Evolutionary conservation across 2,888 invertebrate species (phyloP), one percentile per base, ranked within the genome.

Genomic region (Amorpha juglandis): DNA sequence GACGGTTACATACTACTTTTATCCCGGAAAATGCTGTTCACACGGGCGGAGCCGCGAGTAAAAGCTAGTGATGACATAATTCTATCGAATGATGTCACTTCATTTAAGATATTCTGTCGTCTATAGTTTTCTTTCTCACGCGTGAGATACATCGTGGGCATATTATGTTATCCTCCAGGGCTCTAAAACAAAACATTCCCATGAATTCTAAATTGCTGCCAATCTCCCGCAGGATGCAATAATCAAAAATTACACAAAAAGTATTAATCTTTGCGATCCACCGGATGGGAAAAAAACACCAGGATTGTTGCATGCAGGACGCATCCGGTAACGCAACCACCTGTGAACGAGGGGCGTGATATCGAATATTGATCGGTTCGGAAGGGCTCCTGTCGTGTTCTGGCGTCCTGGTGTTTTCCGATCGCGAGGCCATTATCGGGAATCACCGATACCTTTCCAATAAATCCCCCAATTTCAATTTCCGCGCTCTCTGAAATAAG

Each of bases 311-410:
- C 19, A n/a, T n/a, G n/a, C n/a, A n/a, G n/a, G 19, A 38, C 58
- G 42, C 58, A 58, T 58, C 58, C 58, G 42, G 58, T 16, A 42
- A 19, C 53, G 33, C 58, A 58, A 58, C 55, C 33, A 78, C 74
- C 78, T 83, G 73, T 75, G 74, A 53, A 33, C 19, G 35, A 35
- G 55, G 33, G 38, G 62, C 50, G 83, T 76, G 82, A 82, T 83
- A 85, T 83, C 83, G 83, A 78, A 75, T 91, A 92, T 91, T 86
- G 91, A 92, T 91, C 89, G 85, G 84, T 90, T 91, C 90, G 90
- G 78, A 83, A 90, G 79, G 81, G 68, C 88, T 88, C 85, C 78
- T 79, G 67, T 65, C 63, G 42, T 19, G 21, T 75, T 70, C 77
- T 91, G 86, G 11, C 62, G 58, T 71, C 91, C 90, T 91, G 75